Conservation (phyloP, 2,113 vertebrate genomes). For the Brachirus orientalis region DNA sequence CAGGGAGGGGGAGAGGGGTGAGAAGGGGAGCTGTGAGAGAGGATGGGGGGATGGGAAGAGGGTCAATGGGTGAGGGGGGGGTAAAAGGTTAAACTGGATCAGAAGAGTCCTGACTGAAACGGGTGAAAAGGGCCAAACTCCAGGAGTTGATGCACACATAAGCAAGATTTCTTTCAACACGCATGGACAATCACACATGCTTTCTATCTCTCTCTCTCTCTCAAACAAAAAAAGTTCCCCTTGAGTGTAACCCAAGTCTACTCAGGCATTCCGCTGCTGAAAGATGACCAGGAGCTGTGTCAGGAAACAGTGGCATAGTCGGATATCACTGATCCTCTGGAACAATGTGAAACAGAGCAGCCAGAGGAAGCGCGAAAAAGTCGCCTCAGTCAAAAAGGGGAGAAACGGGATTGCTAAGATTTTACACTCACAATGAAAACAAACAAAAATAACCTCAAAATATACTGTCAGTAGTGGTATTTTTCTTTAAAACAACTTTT, state of each 20-base stretch:
- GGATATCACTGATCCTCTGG: slow-evolving; percentile 42
- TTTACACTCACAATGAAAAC: too few relatives aligned
- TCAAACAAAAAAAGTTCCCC: slow-evolving; percentile 23
- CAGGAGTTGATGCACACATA: slow-evolving; percentile 38
- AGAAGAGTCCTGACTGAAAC: slow-evolving; percentile 77
- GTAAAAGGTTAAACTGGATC: slow-evolving; percentile 82
- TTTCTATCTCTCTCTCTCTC: not conserved
- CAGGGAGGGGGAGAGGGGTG: slow-evolving; percentile 41
- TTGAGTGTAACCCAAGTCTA: slow-evolving; percentile 66
- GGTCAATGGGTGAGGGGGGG: slow-evolving; percentile 35
- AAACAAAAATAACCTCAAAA: too few relatives aligned
- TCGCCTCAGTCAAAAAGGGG: slow-evolving; percentile 5
- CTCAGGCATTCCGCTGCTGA: slow-evolving; percentile 66
- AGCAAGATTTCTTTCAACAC: slow-evolving; percentile 29
- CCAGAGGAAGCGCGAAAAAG: slow-evolving; percentile 45
- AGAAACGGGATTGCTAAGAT: not conserved
- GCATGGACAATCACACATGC: slow-evolving; percentile 22
- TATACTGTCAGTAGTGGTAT: too few relatives aligned
- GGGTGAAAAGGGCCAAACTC: slow-evolving; percentile 61
- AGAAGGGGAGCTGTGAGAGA: slow-evolving; percentile 25
- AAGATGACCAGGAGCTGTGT: slow-evolving; percentile 55
- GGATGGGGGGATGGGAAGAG: slow-evolving; percentile 56
- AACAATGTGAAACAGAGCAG: slow-evolving; percentile 60
- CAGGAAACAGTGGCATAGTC: slow-evolving; percentile 61
- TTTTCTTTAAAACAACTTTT: too few relatives aligned